Conservation (phyloP, 2,888 invertebrate species). For the Folsomia candida region DNA sequence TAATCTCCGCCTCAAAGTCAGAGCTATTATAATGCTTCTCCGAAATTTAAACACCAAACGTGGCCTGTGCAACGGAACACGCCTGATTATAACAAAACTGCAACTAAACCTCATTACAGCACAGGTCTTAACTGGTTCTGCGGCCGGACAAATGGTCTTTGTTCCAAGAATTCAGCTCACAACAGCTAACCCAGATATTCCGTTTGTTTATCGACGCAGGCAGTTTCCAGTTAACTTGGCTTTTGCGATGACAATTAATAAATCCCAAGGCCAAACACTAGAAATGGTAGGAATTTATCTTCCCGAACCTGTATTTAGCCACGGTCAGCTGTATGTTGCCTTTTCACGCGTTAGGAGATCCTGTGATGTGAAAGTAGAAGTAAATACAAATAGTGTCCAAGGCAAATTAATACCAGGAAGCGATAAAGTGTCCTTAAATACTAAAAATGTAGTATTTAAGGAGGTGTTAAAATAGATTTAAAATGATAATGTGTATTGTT, state of each 20-base stretch:
- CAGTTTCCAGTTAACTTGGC: too few species aligned
- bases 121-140: constrained; percentile 20
- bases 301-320: too few species aligned
- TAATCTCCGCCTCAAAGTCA: constrained; percentile 37
- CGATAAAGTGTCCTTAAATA: constrained; percentile 17
- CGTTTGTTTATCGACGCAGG: constrained; percentile 39
- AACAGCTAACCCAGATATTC: too few species aligned
- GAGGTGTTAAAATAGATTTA: constrained; percentile 10
- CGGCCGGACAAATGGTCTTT: constrained; percentile 24
- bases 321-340: too few species aligned
- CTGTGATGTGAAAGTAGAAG: too few species aligned
- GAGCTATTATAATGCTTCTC: constrained; percentile 42
- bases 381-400: too few species aligned
- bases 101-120: constrained; percentile 28
- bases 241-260: constrained; percentile 34
- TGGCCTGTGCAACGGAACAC: constrained; percentile 32
- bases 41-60: too few species aligned
- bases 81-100: constrained; percentile 27
- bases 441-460: constrained; percentile 18
- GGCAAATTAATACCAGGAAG: too few species aligned
- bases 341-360: constrained; percentile 16
- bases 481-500: too few species aligned
- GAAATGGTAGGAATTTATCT: constrained; percentile 26
- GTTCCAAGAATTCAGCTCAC: constrained; percentile 38
- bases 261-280: constrained; percentile 34